Evolutionary conservation across 2,113 vertebrate genomes (phyloP).

Genomic region (Rhea americana): DNA sequence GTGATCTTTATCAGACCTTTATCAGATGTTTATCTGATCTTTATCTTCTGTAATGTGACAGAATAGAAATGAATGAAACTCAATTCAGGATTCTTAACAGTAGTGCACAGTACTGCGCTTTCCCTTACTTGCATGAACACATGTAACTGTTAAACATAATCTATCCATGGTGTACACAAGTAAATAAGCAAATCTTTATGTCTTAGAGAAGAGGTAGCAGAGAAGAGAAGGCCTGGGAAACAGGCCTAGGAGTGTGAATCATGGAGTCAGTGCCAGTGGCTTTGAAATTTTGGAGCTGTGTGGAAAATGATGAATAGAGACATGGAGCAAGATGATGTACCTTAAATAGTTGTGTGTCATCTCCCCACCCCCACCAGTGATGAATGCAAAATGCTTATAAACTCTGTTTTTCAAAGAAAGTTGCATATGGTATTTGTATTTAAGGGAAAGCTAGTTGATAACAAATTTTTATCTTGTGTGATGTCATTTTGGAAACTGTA

Average conservation of each 20-base stretch:
- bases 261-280: background rate
- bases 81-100: background rate
- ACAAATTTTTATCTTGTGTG: background rate
- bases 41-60: background rate
- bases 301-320: background rate
- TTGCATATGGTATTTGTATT: background rate
- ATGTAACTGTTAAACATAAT: background rate
- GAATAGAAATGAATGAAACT: background rate
- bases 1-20: background rate
- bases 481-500: background rate
- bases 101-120: background rate
- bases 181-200: background rate
- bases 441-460: background rate
- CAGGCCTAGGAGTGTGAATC: background rate
- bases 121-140: background rate
- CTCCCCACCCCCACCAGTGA: background rate
- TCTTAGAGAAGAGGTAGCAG: background rate
- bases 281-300: background rate
- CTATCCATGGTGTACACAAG: background rate
- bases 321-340: background rate
- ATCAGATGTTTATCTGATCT: no score
- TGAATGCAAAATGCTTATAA: no score
- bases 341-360: background rate
- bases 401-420: no score
- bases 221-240: background rate